A percentile compares a stretch with the other conserved stretches of the same genome.
Conservation (phyloP, 2,797 vertebrate genomes). For the Rhinogobio ventralis region DNA sequence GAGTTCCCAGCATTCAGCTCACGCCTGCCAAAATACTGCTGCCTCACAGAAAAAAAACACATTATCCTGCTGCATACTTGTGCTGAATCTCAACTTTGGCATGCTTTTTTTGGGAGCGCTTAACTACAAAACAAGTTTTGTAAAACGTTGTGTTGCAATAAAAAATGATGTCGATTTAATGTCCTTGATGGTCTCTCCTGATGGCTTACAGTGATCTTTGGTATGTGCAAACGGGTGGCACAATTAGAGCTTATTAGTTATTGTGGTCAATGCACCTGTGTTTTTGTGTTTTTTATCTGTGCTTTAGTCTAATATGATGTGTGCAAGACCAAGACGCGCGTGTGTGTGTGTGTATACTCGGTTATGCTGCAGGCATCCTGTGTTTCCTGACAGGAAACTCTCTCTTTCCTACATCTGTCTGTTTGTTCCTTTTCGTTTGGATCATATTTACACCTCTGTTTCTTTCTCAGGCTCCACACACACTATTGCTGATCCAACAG, state of each 20-base stretch:
- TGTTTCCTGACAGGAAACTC: slow-evolving; percentile 58
- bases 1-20: slow-evolving; percentile 29
- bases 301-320: slow-evolving; percentile 8
- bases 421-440: slow-evolving; percentile 16
- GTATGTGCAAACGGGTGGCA: background rate
- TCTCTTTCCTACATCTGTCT: slow-evolving; percentile 54
- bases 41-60: slow-evolving; percentile 7
- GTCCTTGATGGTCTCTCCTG: background rate
- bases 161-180: background rate
- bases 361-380: slow-evolving; percentile 49
- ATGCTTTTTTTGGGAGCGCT: background rate
- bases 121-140: slow-evolving; percentile 1
- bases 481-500: background rate
- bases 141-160: background rate
- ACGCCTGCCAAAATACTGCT: slow-evolving; percentile 36
- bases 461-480: background rate
- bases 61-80: slow-evolving; percentile 7
- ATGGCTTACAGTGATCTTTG: slow-evolving; percentile 1
- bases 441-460: slow-evolving; percentile 37
- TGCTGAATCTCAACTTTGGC: slow-evolving; percentile 10
- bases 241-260: background rate
- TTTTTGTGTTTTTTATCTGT: slow-evolving; percentile 32
- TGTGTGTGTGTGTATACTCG: slow-evolving; percentile 9
- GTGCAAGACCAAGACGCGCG: background rate
- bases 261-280: background rate